Base-by-base conservation (phyloP, 2,888 invertebrate species). In the Andrena minutula region DNA sequence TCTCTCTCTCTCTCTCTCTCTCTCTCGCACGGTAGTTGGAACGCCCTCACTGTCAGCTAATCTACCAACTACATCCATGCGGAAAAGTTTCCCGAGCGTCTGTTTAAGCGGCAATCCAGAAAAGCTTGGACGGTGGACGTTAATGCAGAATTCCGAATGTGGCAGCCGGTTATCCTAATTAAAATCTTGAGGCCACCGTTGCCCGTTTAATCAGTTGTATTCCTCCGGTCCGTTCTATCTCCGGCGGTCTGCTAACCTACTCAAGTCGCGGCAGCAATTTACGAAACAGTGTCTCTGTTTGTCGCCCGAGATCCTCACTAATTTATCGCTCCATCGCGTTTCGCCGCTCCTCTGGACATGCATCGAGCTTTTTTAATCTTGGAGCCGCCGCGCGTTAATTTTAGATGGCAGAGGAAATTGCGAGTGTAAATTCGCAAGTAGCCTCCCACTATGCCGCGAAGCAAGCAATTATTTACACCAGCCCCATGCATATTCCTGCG, bases 111-210 rank as follows among this genome's bases (percentile, higher is more conserved):
- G 75, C 65, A 60, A 72, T 65, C 75, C 53, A 74, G 79, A 71
- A 66, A 77, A 75, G 47, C 41, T 10, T n/a, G 64, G 71, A 28
- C 53, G 66, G 63, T 74, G 76, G 76, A 69, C 71, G 85, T 83
- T 89, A 88, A 90, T 89, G 85, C 85, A 88, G 90, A 89, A 89
- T 89, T 90, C 86, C 84, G 70, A 87, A 84, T 84, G 72, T 85
- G 80, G 61, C 79, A 49, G 69, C 79, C 65, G 86, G 88, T 90
- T 90, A 90, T 90, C 90, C 89, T 90, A 90, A 90, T 90, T 90
- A 90, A 90, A 90, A 90, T 90, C 90, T 90, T 83, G 70, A 75
- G 83, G 84, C 82, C 81, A 76, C 81, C 85, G 85, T 78, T 71
- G 10, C 56, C 41, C 71, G 28, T 41, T 79, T 79, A 58, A 79